Percentiles rank a stretch among this genome's conserved stretches.
These are phyloP conservation scores for Palaemon carinicauda DNA, from an alignment of 1,140 invertebrate genomes.

Conservation along the genomic window DNA sequence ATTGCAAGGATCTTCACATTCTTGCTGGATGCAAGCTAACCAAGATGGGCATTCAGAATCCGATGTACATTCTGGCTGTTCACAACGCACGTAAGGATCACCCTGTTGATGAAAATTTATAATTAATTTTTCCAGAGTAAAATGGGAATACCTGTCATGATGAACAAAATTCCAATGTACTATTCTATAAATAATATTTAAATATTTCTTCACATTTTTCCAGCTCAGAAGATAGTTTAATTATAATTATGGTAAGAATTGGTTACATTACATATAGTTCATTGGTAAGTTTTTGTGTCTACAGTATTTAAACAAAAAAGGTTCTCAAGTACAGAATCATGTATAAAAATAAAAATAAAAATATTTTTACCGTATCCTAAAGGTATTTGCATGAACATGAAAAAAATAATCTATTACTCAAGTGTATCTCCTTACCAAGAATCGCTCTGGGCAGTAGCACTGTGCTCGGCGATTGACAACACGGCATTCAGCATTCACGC, in stretches of 20 bases:
- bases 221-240: no score
- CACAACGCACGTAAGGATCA: constrained; percentile 78
- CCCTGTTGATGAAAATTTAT: constrained; percentile 81
- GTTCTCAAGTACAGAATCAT: background rate
- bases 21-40: constrained; percentile 81
- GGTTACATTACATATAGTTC: no score
- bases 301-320: no score
- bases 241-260: no score
- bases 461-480: constrained; percentile 63
- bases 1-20: constrained; percentile 78
- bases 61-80: constrained; percentile 77
- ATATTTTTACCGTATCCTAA: background rate
- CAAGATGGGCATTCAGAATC: constrained; percentile 79
- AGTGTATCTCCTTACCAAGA: constrained; percentile 33
- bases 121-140: constrained; percentile 65
- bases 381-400: background rate
- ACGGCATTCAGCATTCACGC: constrained; percentile 80
- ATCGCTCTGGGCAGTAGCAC: constrained; percentile 59
- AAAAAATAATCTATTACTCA: background rate
- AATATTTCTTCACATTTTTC: no score
- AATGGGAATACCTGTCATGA: background rate
- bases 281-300: no score
- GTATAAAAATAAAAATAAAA: background rate
- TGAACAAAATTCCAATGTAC: background rate
- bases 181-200: no score